These are phyloP conservation scores for Hippocampus comes DNA, from an alignment of 2,113 vertebrate species.

Conservation along the genomic window DNA sequence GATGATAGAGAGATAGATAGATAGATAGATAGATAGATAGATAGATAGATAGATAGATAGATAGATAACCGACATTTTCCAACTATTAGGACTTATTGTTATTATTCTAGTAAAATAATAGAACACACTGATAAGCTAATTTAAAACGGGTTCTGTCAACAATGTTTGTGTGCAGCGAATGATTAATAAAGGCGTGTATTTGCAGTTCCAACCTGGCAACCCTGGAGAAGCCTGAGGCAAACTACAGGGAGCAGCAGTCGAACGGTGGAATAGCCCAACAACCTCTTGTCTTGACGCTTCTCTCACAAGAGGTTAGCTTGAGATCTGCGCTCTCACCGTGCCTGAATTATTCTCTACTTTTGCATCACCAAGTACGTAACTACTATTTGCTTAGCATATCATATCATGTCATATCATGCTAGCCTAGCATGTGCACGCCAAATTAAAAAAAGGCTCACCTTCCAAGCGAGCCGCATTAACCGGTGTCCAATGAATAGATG, in stretches of 20 bases:
- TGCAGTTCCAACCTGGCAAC: conserved; percentile 52
- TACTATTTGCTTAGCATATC: background rate
- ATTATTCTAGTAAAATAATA: too few relatives aligned
- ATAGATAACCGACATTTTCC: too few relatives aligned
- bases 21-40: too few relatives aligned
- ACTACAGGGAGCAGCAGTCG: conserved; percentile 19
- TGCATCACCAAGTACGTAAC: conserved; percentile 45
- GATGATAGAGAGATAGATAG: too few relatives aligned
- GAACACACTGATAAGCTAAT: too few relatives aligned
- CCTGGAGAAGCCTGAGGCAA: conserved; percentile 25
- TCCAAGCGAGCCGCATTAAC: background rate
- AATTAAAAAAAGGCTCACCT: background rate
- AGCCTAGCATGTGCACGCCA: background rate
- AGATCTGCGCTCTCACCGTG: conserved; percentile 24
- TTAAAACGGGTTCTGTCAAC: background rate
- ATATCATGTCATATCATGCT: too few relatives aligned
- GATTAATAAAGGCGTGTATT: conserved; percentile 9
- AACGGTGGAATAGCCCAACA: conserved; percentile 17
- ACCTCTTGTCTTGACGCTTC: conserved; percentile 27
- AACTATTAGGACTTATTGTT: too few relatives aligned
- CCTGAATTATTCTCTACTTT: conserved; percentile 28
- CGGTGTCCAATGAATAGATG: background rate
- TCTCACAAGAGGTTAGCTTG: conserved; percentile 25
- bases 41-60: too few relatives aligned
- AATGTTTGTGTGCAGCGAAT: background rate